Evolutionary conservation across 2,113 vertebrate genomes (phyloP).

Genomic region (Callopanchax toddi): DNA sequence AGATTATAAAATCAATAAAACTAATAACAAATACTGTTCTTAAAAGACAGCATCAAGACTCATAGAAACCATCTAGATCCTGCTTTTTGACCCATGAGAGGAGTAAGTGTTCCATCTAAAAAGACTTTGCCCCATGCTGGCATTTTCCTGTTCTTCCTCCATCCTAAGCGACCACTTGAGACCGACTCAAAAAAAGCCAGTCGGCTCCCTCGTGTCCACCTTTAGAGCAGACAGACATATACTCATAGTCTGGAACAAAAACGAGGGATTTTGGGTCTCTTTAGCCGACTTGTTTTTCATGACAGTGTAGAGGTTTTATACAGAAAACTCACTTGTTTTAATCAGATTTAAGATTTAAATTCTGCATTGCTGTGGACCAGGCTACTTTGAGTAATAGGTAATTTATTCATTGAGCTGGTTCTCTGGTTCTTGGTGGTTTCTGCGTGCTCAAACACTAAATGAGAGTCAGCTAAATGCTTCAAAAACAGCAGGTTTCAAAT

Average conservation of each 20-base stretch:
- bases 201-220: neutral
- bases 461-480: neutral
- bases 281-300: neutral
- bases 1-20: neutral
- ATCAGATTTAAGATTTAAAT: neutral
- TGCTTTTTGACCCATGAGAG: neutral
- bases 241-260: neutral
- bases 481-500: conserved; percentile 1
- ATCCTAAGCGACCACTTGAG: neutral
- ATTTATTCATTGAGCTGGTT: neutral
- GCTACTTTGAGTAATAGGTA: neutral
- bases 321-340: neutral
- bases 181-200: neutral
- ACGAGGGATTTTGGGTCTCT: neutral
- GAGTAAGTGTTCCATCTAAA: neutral
- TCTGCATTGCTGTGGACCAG: neutral
- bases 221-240: neutral
- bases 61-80: neutral
- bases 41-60: neutral
- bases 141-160: neutral
- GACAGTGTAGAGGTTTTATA: no score
- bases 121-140: neutral
- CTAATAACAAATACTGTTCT: neutral
- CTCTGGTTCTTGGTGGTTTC: neutral
- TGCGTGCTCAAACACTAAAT: neutral